phyloP scores from a whole-genome alignment of 2,113 vertebrate species.

The Origma solitaria region DNA sequence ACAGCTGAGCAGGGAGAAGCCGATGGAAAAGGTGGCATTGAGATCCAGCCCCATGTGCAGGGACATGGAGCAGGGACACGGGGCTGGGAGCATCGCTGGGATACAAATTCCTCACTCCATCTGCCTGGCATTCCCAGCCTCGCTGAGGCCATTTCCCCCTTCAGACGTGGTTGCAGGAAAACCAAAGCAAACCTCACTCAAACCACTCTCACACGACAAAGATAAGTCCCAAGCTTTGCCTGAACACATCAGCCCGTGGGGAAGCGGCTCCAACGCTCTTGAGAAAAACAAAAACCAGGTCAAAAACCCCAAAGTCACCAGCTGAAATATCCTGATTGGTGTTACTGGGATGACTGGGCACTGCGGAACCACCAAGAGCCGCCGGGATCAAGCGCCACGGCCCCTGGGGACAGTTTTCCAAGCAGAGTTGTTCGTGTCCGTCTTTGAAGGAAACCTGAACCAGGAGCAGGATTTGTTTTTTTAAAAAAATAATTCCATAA shows the following conservation, averaged over 20 bases:
- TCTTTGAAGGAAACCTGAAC: background rate
- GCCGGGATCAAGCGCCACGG: background rate
- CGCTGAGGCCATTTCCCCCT: rapidly evolving
- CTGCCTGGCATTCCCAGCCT: background rate
- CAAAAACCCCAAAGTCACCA: background rate
- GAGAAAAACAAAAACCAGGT: background rate
- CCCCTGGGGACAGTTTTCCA: background rate
- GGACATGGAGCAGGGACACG: rapidly evolving
- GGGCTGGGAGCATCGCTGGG: background rate
- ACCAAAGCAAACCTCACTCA: slow-evolving; percentile 9
- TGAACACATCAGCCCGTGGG: background rate
- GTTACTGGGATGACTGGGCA: background rate
- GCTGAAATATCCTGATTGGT: background rate
- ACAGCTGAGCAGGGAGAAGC: background rate
- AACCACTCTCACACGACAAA: slow-evolving; percentile 1
- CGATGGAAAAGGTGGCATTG: rapidly evolving
- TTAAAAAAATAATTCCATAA: background rate
- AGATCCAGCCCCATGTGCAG: background rate
- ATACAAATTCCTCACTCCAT: background rate
- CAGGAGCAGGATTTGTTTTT: background rate
- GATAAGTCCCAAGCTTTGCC: slow-evolving; percentile 14
- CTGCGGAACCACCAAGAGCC: background rate
- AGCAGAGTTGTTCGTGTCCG: background rate
- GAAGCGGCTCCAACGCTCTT: background rate
- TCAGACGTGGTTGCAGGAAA: background rate